Percentiles rank a stretch among this genome's conserved stretches.
Evolutionary conservation across 1,140 invertebrate genomes (phyloP).

Genomic region (Macrocentrus cingulum): DNA sequence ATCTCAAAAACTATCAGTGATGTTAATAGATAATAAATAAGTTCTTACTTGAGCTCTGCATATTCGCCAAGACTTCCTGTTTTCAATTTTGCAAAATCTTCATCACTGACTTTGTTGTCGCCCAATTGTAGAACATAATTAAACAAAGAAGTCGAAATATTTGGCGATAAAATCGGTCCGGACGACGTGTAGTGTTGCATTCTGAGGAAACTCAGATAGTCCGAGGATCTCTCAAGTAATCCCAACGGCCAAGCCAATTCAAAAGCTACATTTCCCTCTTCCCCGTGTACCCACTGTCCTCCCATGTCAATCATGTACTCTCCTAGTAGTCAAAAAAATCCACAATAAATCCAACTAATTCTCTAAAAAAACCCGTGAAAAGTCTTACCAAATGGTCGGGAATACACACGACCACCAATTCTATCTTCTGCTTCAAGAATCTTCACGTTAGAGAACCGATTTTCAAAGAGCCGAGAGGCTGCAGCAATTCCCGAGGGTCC

Average conservation of each 20-base stretch:
- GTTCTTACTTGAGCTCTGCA: slow-evolving; percentile 46
- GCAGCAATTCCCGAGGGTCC: slow-evolving; percentile 3
- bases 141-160: not conserved
- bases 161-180: not conserved
- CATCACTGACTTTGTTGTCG: too few species aligned
- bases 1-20: too few species aligned
- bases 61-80: slow-evolving; percentile 56
- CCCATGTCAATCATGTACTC: slow-evolving; percentile 49
- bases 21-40: too few species aligned
- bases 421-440: slow-evolving; percentile 20
- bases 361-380: too few species aligned
- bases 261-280: slow-evolving; percentile 41
- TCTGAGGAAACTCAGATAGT: too few species aligned
- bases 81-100: slow-evolving; percentile 35
- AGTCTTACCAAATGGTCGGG: too few species aligned
- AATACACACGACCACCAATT: slow-evolving; percentile 10
- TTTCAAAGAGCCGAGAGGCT: slow-evolving; percentile 6
- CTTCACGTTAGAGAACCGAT: slow-evolving; percentile 13
- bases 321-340: slow-evolving; percentile 14
- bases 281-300: slow-evolving; percentile 59
- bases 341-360: slow-evolving; percentile 17
- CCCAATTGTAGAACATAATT: too few species aligned
- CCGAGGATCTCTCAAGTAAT: slow-evolving; percentile 10
- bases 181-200: slow-evolving; percentile 1
- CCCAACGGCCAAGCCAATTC: slow-evolving; percentile 33